phyloP scores from a whole-genome alignment of 2,888 invertebrate species.

The Pogonocherus hispidulus region DNA sequence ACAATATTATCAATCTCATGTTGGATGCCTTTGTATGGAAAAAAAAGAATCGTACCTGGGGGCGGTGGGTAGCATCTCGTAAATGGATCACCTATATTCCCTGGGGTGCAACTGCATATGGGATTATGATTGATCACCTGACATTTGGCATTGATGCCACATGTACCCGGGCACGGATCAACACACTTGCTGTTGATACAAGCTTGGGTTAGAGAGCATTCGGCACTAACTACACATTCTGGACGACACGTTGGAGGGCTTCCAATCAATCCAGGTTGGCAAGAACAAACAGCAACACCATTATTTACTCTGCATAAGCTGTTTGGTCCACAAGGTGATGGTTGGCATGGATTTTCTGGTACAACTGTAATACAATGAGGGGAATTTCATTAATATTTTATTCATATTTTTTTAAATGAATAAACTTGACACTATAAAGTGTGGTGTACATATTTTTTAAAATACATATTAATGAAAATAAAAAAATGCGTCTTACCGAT shows the following conservation, averaged over 20 bases:
- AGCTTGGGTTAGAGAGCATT: slow-evolving; percentile 82
- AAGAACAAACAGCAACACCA: slow-evolving; percentile 76
- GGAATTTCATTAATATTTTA: background rate
- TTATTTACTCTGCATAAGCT: slow-evolving; percentile 75
- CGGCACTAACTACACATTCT: slow-evolving; percentile 85
- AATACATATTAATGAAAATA: no score
- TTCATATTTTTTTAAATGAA: background rate
- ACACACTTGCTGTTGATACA: slow-evolving; percentile 85
- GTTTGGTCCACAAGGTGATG: slow-evolving; percentile 81
- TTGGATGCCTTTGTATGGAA: no score
- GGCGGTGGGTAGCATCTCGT: slow-evolving; percentile 75
- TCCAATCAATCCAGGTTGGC: slow-evolving; percentile 79
- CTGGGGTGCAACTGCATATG: slow-evolving; percentile 80
- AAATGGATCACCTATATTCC: slow-evolving; percentile 84
- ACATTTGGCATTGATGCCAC: slow-evolving; percentile 82
- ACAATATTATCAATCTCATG: no score
- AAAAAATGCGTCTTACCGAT: slow-evolving; percentile 45
- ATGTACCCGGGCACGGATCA: slow-evolving; percentile 86
- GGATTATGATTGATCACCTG: slow-evolving; percentile 86
- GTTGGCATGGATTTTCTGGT: slow-evolving; percentile 76
- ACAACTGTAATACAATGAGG: slow-evolving; percentile 47
- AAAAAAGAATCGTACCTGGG: slow-evolving; percentile 54
- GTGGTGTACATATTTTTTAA: no score
- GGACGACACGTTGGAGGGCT: slow-evolving; percentile 84
- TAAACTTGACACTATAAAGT: no score